These are phyloP conservation scores for Mustela nigripes DNA, from an alignment of 2,113 vertebrate genomes.

Conservation along the genomic window DNA sequence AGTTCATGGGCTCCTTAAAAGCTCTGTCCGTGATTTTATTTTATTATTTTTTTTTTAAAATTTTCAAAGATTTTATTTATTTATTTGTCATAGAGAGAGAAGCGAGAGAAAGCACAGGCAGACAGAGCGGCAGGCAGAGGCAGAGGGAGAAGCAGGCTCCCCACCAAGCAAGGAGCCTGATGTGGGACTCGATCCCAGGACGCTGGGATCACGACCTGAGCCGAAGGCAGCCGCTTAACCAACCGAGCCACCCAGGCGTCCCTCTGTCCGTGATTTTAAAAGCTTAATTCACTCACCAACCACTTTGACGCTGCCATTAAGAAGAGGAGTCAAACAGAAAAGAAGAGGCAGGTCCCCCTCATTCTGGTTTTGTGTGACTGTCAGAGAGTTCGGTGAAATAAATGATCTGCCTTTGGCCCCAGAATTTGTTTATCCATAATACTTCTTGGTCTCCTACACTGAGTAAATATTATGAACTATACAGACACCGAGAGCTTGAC, in stretches of 20 bases:
- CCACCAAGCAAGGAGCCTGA: no score
- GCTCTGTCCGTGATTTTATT: not conserved
- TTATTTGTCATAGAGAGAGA: no score
- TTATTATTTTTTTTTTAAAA: no score
- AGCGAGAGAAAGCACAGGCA: no score
- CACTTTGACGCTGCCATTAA: not conserved
- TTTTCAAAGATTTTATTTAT: no score
- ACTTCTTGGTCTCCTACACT: not conserved
- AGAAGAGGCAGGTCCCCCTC: not conserved
- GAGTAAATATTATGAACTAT: not conserved
- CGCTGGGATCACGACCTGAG: no score
- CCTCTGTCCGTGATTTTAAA: constrained; percentile 22
- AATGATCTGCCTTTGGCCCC: not conserved
- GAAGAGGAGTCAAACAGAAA: not conserved
- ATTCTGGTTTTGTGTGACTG: not conserved
- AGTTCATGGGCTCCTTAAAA: constrained; percentile 38
- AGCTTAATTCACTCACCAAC: not conserved
- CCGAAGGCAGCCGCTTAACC: no score
- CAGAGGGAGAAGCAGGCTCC: no score
- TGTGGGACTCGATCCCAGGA: no score
- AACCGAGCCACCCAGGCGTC: not conserved
- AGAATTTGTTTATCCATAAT: not conserved
- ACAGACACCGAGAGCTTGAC: not conserved
- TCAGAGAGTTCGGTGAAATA: constrained; percentile 1
- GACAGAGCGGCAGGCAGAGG: no score